Evolutionary conservation across 2,888 invertebrate species (phyloP).

Genomic region (Drosophila nigricruria): DNA sequence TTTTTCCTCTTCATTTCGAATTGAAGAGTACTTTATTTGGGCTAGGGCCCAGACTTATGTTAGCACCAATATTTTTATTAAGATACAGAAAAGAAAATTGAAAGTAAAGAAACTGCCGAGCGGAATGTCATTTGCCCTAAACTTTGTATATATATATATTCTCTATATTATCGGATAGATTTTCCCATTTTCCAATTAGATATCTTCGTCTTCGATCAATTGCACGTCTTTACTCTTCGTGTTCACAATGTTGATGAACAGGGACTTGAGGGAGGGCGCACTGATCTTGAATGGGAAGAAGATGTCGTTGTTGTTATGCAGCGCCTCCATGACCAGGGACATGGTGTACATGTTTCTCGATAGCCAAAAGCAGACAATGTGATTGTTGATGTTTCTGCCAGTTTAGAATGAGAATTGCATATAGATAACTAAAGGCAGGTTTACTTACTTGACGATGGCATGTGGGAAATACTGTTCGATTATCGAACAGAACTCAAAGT

Average conservation of each 20-base stretch:
- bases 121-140: neutral
- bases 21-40: slow-evolving; percentile 4
- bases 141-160: neutral
- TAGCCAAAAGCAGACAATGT: slow-evolving; percentile 51
- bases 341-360: slow-evolving; percentile 36
- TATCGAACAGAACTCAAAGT: slow-evolving; percentile 20
- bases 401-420: neutral
- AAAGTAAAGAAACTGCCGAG: neutral
- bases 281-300: slow-evolving; percentile 47
- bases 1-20: neutral
- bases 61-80: too few relatives aligned
- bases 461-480: slow-evolving; percentile 52
- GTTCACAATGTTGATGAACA: slow-evolving; percentile 13
- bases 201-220: slow-evolving; percentile 20
- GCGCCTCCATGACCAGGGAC: slow-evolving; percentile 20
- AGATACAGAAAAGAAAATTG: neutral
- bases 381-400: slow-evolving; percentile 20
- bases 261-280: slow-evolving; percentile 9
- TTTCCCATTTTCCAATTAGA: neutral
- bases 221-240: neutral
- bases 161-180: neutral
- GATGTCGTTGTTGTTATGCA: slow-evolving; percentile 17
- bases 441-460: slow-evolving; percentile 54
- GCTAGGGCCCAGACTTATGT: neutral
- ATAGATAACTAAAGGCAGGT: too few relatives aligned